Base-by-base conservation (phyloP, 2,797 vertebrate genomes). In the Pitangus sulphuratus region DNA sequence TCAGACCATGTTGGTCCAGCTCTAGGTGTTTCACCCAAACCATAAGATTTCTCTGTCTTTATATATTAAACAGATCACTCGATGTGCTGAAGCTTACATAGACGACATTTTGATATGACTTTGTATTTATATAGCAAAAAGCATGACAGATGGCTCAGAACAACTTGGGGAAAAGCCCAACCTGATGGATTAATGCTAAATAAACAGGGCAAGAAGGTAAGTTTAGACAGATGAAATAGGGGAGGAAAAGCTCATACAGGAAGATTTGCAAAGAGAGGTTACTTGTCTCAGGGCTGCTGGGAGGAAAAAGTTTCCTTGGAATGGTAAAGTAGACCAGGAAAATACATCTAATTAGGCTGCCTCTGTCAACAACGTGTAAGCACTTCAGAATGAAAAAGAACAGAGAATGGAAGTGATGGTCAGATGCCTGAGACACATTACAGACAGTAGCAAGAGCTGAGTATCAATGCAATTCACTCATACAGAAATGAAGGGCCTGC, bases 41-140 rank as follows among this genome's bases (percentile, higher is more conserved):
- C 85, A 89, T 48, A 87, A 79, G 42, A 76, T 70, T 84, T 82
- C 31, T 84, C n/a, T 47, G 24, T 45, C 84, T 92, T 94, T 84
- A 37, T 65, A 79, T 89, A 87, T 87, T 81, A 68, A 86, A 78
- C 30, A 84, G 20, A 8, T 78, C 28, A 8, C 10, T 72, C 28
- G 12, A 54, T 79, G 75, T 68, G 30, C 33, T 79, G 19, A 84
- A 87, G 70, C 89, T 94, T 95, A 83, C 92, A 69, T 20, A 84
- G 57, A 88, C 72, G 18, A 76, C 6, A 54, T 90, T 95, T 84
- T 84, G 74, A 87, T 87, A 66, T 45, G 40, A 70, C 26, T 89
- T 71, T 24, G 18, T 84, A 85, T 93, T 92, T 95, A 71, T 72
- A 91, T 17, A 91, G 65, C 50, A 94, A 79, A 94, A 95, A 91